Base-by-base conservation (phyloP, 2,888 invertebrate genomes). In the Muscina levida region DNA sequence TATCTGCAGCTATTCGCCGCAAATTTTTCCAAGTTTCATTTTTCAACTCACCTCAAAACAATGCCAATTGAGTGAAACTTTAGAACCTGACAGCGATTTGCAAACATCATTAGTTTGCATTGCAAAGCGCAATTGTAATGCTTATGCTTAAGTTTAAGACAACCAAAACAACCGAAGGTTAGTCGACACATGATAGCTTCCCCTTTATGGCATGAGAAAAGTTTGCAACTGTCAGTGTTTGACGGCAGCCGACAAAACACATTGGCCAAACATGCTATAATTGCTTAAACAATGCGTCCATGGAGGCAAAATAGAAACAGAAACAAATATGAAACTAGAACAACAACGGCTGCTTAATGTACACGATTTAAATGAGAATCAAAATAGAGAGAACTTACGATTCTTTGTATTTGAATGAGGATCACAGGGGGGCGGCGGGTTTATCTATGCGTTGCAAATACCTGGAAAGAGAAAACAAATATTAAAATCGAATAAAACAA, bases 61-160 rank as follows among this genome's bases (percentile, higher is more conserved):
- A 79, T 75, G 75, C 67, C 74, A 79, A 65, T 67, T 53, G 59
- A n/a, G 48, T 75, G 75, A 75, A 79, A 79, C 39, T 67, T 72
- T 72, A 79, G 72, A 79, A 31, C 31, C 8, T 31, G 8, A 31
- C 31, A 31, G 8, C 3, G 31, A 31, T 31, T 31, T 31, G 31
- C 4, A 31, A 31, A 44, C 15, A 56, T 53, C 31, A 56, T 56
- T 26, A 22, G 11, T 26, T 57, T 48, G 53, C 24, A 53, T 2
- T 53, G 53, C 53, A 11, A 24, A 53, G 8, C 51, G 46, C 10
- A 6, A 10, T 6, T n/a, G 44, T 44, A 51, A 19, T 31, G 31
- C 31, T 5, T 5, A 31, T 31, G 8, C 8, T 31, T 17, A 59
- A 39, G 37, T 17, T 59, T 37, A 42, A 39, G 17, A 22, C 19